Percentiles rank a stretch among this genome's conserved stretches.
Evolutionary conservation across 2,888 invertebrate genomes (phyloP).

Genomic region (Monoplex corrugatus): DNA sequence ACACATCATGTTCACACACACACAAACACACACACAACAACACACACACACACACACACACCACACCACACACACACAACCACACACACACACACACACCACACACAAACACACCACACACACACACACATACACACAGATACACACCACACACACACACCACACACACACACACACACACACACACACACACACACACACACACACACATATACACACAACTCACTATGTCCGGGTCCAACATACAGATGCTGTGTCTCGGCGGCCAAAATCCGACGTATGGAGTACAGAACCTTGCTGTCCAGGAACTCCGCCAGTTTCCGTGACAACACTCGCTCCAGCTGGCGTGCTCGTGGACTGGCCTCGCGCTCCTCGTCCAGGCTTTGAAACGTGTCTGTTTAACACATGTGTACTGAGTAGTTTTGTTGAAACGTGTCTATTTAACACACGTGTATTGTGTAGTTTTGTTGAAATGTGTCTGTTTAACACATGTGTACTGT

Average conservation of each 20-base stretch:
- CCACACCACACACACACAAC: neutral
- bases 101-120: neutral
- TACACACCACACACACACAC: neutral
- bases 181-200: neutral
- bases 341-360: slow-evolving; percentile 71
- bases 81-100: neutral
- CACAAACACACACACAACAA: neutral
- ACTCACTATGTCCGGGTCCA: slow-evolving; percentile 78
- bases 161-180: neutral
- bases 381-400: slow-evolving; percentile 75
- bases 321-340: slow-evolving; percentile 75
- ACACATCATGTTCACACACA: no score
- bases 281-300: slow-evolving; percentile 88
- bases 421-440: no score
- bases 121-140: neutral
- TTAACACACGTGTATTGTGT: no score
- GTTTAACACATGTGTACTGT: no score
- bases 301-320: slow-evolving; percentile 80
- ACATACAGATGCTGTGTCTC: slow-evolving; percentile 90
- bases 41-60: neutral
- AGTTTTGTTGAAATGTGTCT: no score
- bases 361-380: slow-evolving; percentile 69
- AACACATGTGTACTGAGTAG: no score
- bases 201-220: slow-evolving; percentile 7
- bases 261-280: slow-evolving; percentile 90